Percentiles rank a stretch among this genome's conserved stretches.
Conservation (phyloP, 2,888 invertebrate species). For the Athalia rosae region DNA sequence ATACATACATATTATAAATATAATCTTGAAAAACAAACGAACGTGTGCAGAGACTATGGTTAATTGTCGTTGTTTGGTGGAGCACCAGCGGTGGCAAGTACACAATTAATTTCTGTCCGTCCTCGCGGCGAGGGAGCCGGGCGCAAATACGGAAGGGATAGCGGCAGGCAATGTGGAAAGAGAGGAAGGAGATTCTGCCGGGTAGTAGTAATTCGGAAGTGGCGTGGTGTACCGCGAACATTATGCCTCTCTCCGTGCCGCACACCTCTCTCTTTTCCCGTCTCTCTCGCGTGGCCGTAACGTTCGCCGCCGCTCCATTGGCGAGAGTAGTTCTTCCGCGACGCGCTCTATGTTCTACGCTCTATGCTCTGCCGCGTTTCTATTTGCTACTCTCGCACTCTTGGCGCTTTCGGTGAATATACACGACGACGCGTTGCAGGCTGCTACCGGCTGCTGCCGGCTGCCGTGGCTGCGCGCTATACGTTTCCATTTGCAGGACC, state of each 20-base stretch:
- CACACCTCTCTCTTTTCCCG: conserved; percentile 43
- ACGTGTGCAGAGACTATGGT: conserved; percentile 55
- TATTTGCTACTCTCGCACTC: conserved; percentile 43
- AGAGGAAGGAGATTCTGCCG: conserved; percentile 62
- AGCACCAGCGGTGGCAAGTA: conserved; percentile 60
- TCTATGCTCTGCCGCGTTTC: conserved; percentile 45
- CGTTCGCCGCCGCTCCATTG: neutral
- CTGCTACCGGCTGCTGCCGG: too few species aligned
- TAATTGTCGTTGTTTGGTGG: conserved; percentile 57
- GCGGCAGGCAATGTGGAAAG: conserved; percentile 31
- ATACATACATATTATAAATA: too few species aligned
- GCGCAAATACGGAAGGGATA: conserved; percentile 64
- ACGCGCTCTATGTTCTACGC: conserved; percentile 5
- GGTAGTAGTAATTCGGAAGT: conserved; percentile 70
- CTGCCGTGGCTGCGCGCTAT: conserved; percentile 13
- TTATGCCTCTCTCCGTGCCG: conserved; percentile 64
- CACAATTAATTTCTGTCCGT: conserved; percentile 69
- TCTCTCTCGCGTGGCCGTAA: conserved; percentile 10
- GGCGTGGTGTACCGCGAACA: conserved; percentile 68
- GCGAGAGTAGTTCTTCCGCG: neutral
- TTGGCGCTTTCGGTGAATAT: conserved; percentile 14
- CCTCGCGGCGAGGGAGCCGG: conserved; percentile 59
- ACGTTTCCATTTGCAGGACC: conserved; percentile 31
- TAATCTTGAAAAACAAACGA: too few species aligned
- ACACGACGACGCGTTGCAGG: too few species aligned